Evolutionary conservation across 2,797 vertebrate species (phyloP), one percentile per base, ranked within the genome.

Genomic region (Euphonia xanthogaster): DNA sequence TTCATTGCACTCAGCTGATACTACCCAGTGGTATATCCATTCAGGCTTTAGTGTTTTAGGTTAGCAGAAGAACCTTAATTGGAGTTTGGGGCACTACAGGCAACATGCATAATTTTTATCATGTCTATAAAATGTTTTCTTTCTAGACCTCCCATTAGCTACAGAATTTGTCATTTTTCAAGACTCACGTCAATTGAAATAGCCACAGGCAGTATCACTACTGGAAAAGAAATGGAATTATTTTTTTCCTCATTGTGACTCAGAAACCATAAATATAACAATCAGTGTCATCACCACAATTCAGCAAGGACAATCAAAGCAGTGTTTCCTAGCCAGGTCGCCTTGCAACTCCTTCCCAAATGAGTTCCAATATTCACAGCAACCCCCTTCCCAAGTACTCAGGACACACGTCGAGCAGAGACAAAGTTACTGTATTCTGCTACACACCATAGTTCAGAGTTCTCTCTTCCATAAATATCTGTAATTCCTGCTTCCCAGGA

Each of bases 91-190:
- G 24, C 35, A 68, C 31, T 33, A 62, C 39, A 61, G 44, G 55
- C 74, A 35, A 61, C 31, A 23, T 8, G 25, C 16, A 39, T 5
- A 35, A 8, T 60, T 83, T 77, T 65, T 7, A 10, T 57, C 27
- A 45, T n/a, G n/a, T 58, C 58, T 83, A 40, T 31, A 88, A 91
- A 93, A 86, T 7, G 4, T 53, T 89, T 85, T 72, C 19, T 54
- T 81, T 65, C 58, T 65, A 71, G 20, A 54, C 55, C 11, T 90
- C 55, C 37, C 37, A 44, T 18, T n/a, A 75, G 28, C 37, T 94
- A 81, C 54, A 66, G 76, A 90, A 78, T 93, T 83, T 93, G 44
- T 60, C 15, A n/a, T 51, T 90, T 94, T 94, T 75, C 42, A 83
- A 86, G 78, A 35, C 6, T 23, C 31, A 17, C 0, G 0, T 65